phyloP scores from a whole-genome alignment of 2,113 vertebrate genomes.

The Hippocampus zosterae region DNA sequence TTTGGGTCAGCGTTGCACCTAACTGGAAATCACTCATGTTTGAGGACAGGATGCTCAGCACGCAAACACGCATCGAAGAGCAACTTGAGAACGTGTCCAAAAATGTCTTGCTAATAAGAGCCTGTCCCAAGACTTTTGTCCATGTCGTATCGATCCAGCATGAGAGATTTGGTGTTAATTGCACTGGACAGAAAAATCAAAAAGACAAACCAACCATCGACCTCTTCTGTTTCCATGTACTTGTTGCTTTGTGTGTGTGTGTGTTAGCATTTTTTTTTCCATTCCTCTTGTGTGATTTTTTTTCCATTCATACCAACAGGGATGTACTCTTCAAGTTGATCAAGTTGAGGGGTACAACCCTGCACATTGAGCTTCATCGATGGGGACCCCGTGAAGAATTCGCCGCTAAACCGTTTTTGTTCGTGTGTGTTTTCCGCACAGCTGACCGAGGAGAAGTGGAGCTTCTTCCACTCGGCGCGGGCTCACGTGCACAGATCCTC shows the following conservation, averaged over 20 bases:
- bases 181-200: background rate
- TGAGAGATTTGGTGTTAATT: background rate
- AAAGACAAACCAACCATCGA: conserved; percentile 46
- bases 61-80: background rate
- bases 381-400: background rate
- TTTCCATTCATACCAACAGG: background rate
- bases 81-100: background rate
- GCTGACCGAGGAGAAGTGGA: conserved; percentile 91
- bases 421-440: conserved; percentile 41
- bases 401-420: background rate
- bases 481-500: conserved; percentile 85
- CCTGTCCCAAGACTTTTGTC: background rate
- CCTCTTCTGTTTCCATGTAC: conserved; percentile 16
- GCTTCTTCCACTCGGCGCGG: conserved; percentile 84
- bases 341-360: conserved; percentile 24
- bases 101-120: background rate
- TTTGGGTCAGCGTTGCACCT: background rate
- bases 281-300: conserved; percentile 5
- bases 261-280: background rate
- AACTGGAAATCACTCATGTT: background rate
- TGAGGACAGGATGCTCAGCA: background rate
- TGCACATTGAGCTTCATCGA: conserved; percentile 15
- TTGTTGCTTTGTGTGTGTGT: background rate
- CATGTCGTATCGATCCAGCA: background rate
- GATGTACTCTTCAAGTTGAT: conserved; percentile 14